Evolutionary conservation across 2,113 vertebrate genomes (phyloP).

Genomic region (Cricetomys ansorgei): DNA sequence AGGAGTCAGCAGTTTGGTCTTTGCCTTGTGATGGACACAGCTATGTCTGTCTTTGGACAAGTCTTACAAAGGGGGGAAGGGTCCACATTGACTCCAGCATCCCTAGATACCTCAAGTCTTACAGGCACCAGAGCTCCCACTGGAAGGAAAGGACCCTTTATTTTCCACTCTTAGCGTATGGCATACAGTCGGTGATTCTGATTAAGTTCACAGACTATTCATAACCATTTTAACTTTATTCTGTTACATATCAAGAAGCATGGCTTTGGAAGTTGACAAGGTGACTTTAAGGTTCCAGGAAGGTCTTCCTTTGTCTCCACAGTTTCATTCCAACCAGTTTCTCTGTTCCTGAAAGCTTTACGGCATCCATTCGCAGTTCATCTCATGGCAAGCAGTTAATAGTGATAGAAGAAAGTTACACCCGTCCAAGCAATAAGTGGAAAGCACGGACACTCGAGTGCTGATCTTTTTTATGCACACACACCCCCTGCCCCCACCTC

Average conservation of each 20-base stretch:
- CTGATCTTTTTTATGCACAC: not conserved
- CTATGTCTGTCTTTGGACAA: not conserved
- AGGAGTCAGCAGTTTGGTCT: not conserved
- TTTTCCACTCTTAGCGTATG: not conserved
- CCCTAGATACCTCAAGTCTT: not conserved
- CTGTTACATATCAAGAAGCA: slow-evolving; percentile 43
- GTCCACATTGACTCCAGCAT: not conserved
- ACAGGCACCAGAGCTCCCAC: not conserved
- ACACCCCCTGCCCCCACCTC: too few species aligned
- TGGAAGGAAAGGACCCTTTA: not conserved
- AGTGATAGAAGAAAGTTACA: slow-evolving; percentile 37
- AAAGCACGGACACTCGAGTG: not conserved
- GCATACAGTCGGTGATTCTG: not conserved
- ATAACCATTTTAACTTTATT: slow-evolving; percentile 3
- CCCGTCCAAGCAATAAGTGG: not conserved
- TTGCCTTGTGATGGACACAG: not conserved
- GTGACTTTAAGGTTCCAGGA: not conserved
- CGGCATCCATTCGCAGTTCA: not conserved
- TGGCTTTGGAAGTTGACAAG: slow-evolving; percentile 12
- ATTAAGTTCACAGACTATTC: not conserved
- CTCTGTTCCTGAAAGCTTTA: not conserved
- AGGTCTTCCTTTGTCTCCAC: not conserved
- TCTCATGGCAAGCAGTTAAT: not conserved
- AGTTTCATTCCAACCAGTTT: slow-evolving; percentile 49
- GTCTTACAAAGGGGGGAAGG: slow-evolving; percentile 38